phyloP scores from a whole-genome alignment of 1,140 invertebrate genomes.

The Drosophila bocki region DNA sequence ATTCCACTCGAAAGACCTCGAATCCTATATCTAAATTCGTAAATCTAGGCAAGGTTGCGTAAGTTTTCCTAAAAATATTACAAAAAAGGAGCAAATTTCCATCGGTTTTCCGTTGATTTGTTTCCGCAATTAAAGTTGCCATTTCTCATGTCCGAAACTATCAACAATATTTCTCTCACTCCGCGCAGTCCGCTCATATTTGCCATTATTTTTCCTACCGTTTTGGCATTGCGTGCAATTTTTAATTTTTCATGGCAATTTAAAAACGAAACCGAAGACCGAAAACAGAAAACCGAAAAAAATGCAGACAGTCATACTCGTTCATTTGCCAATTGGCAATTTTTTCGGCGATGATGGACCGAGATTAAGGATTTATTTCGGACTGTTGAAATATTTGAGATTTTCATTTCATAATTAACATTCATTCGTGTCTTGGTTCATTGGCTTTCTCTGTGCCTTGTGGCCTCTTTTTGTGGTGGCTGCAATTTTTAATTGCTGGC shows the following conservation, averaged over 20 bases:
- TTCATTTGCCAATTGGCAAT: constrained; percentile 46
- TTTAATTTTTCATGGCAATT: constrained; percentile 75
- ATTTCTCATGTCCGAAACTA: constrained; percentile 68
- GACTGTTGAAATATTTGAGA: constrained; percentile 33
- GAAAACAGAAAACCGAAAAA: constrained; percentile 7
- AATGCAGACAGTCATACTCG: constrained; percentile 27
- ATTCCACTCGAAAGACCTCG: constrained; percentile 11
- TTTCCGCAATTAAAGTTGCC: constrained; percentile 75
- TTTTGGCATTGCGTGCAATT: constrained; percentile 75
- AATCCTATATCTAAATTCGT: neutral
- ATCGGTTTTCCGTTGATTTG: constrained; percentile 39
- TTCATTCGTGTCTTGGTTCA: constrained; percentile 27
- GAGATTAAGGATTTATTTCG: constrained; percentile 58
- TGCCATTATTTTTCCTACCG: constrained; percentile 43
- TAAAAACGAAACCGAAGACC: constrained; percentile 39
- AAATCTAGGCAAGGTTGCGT: constrained; percentile 45
- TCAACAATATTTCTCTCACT: constrained; percentile 49
- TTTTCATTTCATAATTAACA: constrained; percentile 65
- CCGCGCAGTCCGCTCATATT: constrained; percentile 45
- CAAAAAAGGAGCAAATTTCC: constrained; percentile 18
- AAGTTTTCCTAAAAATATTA: constrained; percentile 37
- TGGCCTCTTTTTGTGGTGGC: constrained; percentile 4
- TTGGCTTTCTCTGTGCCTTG: constrained; percentile 41
- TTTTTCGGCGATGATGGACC: constrained; percentile 43
- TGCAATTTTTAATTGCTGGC: constrained; percentile 55